phyloP scores from a whole-genome alignment of 2,113 vertebrate species.

The Dromiciops gliroides region DNA sequence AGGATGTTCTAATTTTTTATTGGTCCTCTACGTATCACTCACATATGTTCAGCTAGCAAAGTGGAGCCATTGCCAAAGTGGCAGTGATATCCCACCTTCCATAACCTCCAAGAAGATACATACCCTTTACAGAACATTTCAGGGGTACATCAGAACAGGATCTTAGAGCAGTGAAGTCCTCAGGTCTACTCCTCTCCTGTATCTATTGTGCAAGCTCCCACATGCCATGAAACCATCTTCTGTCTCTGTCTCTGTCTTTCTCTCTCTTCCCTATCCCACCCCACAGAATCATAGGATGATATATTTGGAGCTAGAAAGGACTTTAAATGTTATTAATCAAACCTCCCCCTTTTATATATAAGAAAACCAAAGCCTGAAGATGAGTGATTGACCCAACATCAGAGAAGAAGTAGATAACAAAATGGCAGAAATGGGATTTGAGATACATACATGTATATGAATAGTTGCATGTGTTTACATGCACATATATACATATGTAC shows the following conservation, averaged over 20 bases:
- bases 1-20: neutral
- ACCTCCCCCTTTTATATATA: neutral
- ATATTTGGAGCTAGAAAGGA: neutral
- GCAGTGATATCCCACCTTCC: neutral
- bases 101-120: neutral
- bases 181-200: neutral
- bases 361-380: neutral
- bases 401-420: neutral
- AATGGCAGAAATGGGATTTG: neutral
- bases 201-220: neutral
- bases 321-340: neutral
- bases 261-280: neutral
- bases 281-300: neutral
- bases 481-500: too few species aligned
- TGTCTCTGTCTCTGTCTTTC: too few species aligned
- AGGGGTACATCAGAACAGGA: neutral
- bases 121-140: too few species aligned
- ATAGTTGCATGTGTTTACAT: neutral
- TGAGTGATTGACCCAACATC: neutral
- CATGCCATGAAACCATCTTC: neutral
- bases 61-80: neutral
- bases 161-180: neutral
- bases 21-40: neutral
- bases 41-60: neutral
- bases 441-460: neutral